A percentile compares a stretch with the other conserved stretches of the same genome.
Evolutionary conservation across 2,113 vertebrate genomes (phyloP).

Genomic region (Fulica atra): DNA sequence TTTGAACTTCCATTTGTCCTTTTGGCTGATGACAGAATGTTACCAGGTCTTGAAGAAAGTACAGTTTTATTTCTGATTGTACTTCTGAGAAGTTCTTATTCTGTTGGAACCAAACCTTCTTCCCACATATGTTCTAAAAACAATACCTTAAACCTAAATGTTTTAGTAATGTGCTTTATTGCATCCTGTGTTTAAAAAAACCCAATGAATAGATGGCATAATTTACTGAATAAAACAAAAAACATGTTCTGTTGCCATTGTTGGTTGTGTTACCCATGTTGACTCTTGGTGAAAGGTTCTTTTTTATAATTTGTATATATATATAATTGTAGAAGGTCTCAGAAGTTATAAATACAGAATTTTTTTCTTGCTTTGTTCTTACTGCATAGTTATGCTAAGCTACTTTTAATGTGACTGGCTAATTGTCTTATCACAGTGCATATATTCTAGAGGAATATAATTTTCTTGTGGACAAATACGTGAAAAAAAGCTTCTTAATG

Average conservation of each 20-base stretch:
- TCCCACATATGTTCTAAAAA: not conserved
- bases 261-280: not conserved
- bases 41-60: not conserved
- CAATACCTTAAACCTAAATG: not conserved
- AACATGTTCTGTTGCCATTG: fast-evolving
- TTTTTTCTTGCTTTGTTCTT: not conserved
- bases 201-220: fast-evolving
- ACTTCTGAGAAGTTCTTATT: not conserved
- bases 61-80: not conserved
- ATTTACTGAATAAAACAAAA: not conserved
- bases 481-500: not conserved
- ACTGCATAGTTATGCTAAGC: not conserved
- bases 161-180: not conserved
- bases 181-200: not conserved
- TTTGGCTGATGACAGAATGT: not conserved
- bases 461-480: not conserved
- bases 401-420: not conserved
- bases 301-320: not conserved
- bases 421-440: not conserved
- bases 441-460: not conserved
- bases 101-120: not conserved
- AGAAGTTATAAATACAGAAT: not conserved
- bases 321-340: not conserved
- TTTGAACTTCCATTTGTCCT: not conserved
- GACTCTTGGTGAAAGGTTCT: not conserved